Evolutionary conservation across 2,113 vertebrate genomes (phyloP).

Genomic region (Charina bottae): DNA sequence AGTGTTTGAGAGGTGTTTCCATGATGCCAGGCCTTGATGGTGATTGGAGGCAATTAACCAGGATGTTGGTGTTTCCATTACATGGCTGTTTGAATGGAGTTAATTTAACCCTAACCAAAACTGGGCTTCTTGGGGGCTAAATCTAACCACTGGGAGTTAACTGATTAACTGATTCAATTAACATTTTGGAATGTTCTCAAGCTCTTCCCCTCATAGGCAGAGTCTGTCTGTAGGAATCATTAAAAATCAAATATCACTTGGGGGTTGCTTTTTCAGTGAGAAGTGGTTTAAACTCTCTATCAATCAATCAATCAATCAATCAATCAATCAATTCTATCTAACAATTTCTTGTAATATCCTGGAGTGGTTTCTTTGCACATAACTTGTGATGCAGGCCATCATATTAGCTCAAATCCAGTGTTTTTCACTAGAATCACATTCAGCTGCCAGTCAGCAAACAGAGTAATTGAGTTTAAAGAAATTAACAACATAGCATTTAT

Average conservation of each 20-base stretch:
- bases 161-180: not conserved
- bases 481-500: not conserved
- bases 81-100: not conserved
- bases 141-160: not conserved
- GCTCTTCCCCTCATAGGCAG: not conserved
- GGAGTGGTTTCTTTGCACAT: not conserved
- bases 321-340: not conserved
- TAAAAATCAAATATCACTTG: not conserved
- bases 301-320: too few species aligned
- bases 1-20: not conserved
- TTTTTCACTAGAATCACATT: not conserved
- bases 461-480: slow-evolving; percentile 5
- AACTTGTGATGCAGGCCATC: not conserved
- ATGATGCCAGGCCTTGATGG: not conserved
- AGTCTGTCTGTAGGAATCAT: not conserved
- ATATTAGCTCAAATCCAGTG: not conserved
- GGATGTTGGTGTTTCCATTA: not conserved
- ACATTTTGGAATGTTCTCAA: not conserved
- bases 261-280: not conserved
- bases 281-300: not conserved
- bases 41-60: not conserved
- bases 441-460: not conserved
- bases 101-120: not conserved
- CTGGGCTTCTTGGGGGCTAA: not conserved
- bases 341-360: not conserved